A percentile compares a stretch with the other conserved stretches of the same genome.
These are phyloP conservation scores for Chalcis sispes DNA, from an alignment of 2,888 invertebrate genomes.

Conservation along the genomic window DNA sequence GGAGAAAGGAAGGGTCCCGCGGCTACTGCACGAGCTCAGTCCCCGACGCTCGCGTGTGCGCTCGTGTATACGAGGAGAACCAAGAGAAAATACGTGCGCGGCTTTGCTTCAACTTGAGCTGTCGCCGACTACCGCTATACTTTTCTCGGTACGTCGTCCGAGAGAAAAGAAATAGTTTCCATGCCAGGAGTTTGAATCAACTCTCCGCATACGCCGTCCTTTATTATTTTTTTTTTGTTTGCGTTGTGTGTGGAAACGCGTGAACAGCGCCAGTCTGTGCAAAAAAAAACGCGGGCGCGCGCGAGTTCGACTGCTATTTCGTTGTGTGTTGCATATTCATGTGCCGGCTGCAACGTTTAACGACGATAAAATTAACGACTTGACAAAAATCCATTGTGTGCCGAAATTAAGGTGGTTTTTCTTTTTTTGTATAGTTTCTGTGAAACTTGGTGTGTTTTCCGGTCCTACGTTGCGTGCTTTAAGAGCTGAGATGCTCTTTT, in stretches of 20 bases:
- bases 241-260: too few relatives aligned
- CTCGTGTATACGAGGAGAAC: slow-evolving; percentile 58
- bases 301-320: background rate
- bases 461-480: background rate
- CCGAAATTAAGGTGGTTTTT: background rate
- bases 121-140: too few relatives aligned
- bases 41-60: slow-evolving; percentile 65
- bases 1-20: slow-evolving; percentile 62
- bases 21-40: slow-evolving; percentile 63
- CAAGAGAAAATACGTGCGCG: slow-evolving; percentile 48
- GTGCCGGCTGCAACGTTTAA: slow-evolving; percentile 10
- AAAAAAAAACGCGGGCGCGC: background rate
- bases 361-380: background rate
- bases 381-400: too few relatives aligned
- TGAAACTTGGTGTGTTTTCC: background rate
- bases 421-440: slow-evolving; percentile 4
- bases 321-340: background rate
- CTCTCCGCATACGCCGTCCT: too few relatives aligned
- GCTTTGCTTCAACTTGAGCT: too few relatives aligned
- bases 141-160: too few relatives aligned
- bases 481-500: background rate
- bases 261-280: too few relatives aligned
- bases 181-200: too few relatives aligned
- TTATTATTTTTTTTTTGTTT: too few relatives aligned
- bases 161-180: too few relatives aligned